Conservation (phyloP, 1,140 invertebrate genomes). For the Anastatus disparis region DNA sequence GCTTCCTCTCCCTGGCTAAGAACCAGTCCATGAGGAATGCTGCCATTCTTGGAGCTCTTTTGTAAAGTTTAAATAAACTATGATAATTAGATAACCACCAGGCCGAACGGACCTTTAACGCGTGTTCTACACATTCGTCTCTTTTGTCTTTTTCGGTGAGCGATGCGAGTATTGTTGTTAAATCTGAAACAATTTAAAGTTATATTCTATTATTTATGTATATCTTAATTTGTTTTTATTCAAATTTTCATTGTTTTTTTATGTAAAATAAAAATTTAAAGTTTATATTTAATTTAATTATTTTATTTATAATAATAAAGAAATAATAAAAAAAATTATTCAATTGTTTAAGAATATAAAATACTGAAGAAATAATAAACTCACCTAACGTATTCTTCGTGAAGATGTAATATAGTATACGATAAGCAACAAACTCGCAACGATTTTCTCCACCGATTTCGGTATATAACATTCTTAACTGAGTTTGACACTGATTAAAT, state of each 20-base stretch:
- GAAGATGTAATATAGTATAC: constrained; percentile 96
- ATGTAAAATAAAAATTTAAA: no score
- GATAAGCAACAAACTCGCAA: constrained; percentile 94
- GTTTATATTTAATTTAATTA: no score
- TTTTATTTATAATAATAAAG: constrained; percentile 8
- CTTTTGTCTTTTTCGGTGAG: constrained; percentile 81
- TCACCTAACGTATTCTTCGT: constrained; percentile 95
- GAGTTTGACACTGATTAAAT: constrained; percentile 99
- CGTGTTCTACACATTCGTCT: constrained; percentile 87
- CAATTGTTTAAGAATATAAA: neutral
- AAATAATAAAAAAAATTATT: constrained; percentile 21
- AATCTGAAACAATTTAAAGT: constrained; percentile 74
- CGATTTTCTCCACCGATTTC: constrained; percentile 77
- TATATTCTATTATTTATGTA: no score
- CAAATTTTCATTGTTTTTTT: no score
- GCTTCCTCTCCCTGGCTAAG: constrained; percentile 89
- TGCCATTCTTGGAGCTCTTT: constrained; percentile 90
- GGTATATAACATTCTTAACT: constrained; percentile 91
- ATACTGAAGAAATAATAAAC: constrained; percentile 18
- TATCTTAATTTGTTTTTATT: no score
- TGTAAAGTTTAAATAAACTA: constrained; percentile 91
- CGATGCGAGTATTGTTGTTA: constrained; percentile 88
- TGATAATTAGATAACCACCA: constrained; percentile 93
- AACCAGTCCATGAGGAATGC: constrained; percentile 98
- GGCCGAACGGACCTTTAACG: constrained; percentile 86